Conservation (phyloP, 2,888 invertebrate species). For the Agriopis leucophaearia region DNA sequence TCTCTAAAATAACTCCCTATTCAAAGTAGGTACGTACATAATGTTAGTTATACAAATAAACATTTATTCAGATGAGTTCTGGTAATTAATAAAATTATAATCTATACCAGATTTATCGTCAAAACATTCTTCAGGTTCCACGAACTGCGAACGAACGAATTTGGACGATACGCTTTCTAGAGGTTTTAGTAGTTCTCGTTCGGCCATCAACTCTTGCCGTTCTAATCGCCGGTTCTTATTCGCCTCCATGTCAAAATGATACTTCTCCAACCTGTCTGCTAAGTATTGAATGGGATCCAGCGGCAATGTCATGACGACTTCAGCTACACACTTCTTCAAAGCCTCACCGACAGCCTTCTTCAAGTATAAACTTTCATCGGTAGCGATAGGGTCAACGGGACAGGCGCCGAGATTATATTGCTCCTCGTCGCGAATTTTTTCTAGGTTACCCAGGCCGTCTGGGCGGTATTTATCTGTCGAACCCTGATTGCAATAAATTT, state of each 20-base stretch:
- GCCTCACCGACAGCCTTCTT: constrained; percentile 53
- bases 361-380: constrained; percentile 55
- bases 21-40: background rate
- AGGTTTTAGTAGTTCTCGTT: constrained; percentile 28
- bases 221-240: constrained; percentile 36
- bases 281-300: constrained; percentile 57
- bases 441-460: constrained; percentile 55
- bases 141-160: background rate
- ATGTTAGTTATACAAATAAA: background rate
- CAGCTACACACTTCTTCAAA: constrained; percentile 57
- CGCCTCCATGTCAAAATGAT: constrained; percentile 41
- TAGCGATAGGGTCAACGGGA: constrained; percentile 44
- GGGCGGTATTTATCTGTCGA: constrained; percentile 47
- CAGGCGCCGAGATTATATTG: constrained; percentile 27
- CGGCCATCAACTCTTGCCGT: constrained; percentile 42
- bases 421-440: constrained; percentile 39
- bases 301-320: constrained; percentile 59
- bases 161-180: background rate
- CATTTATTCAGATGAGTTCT: background rate
- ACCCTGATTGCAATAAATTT: constrained; percentile 50
- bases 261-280: constrained; percentile 54
- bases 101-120: constrained; percentile 31
- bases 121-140: constrained; percentile 1
- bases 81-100: constrained; percentile 31
- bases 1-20: too few relatives aligned